Base-by-base conservation (phyloP, 2,888 invertebrate genomes). In the Itoplectis maculator region DNA sequence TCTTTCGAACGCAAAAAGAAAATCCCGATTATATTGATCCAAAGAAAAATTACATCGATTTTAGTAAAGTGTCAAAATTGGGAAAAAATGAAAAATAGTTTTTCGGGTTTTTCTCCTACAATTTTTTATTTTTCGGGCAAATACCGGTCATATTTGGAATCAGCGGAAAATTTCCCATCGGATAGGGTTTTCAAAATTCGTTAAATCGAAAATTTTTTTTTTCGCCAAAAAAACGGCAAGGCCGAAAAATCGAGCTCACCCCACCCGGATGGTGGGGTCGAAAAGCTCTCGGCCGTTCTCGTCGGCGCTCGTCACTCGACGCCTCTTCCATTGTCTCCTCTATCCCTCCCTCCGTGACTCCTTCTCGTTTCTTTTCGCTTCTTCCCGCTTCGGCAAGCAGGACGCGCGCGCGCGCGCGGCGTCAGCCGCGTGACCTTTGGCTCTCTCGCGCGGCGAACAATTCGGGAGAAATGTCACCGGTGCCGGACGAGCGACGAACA, bases 341-440 rank as follows among this genome's bases (percentile, higher is more conserved):
- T 65, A n/a, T n/a, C n/a, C n/a, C n/a, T n/a, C n/a, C n/a, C n/a
- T n/a, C n/a, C n/a, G n/a, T n/a, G n/a, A n/a, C n/a, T n/a, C n/a
- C n/a, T n/a, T n/a, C n/a, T n/a, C n/a, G n/a, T n/a, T 40, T 72
- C 56, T 42, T 29, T 35, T 11, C 23, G 15, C 11, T 49, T 35
- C 40, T 18, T n/a, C 76, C 6, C 35, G 18, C 13, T 35, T 9
- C 5, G 6, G n/a, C 13, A 11, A 11, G 7, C 35, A n/a, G 35
- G 7, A 4, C 3, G 56, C 13, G 9, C 11, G 29, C 51, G n/a
- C n/a, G n/a, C n/a, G n/a, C n/a, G n/a, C n/a, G n/a, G n/a, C n/a
- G n/a, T n/a, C n/a, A 70, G 51, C 77, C 68, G 51, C 61, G 73
- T 77, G 81, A 81, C 81, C 77, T 81, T 81, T 81, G 45, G 81